Conservation (phyloP, 2,113 vertebrate genomes). For the Gallinago undulata region DNA sequence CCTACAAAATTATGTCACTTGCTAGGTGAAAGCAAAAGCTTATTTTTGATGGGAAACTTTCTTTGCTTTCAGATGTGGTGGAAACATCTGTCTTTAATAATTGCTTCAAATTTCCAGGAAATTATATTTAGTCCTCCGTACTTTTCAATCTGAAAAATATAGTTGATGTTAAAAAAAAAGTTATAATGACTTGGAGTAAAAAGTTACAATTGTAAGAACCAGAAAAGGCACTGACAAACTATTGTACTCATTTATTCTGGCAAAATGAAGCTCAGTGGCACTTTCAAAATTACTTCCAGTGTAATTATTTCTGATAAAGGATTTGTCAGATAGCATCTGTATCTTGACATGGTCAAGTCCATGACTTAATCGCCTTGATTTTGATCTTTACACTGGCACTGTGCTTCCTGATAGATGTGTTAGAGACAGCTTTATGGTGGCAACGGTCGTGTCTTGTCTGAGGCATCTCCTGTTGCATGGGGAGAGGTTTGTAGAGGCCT, state of each 20-base stretch:
- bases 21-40: not conserved
- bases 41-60: not conserved
- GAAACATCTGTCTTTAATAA: not conserved
- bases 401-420: fast-evolving
- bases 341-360: not conserved
- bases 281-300: not conserved
- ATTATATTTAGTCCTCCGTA: not conserved
- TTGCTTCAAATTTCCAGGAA: not conserved
- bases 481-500: not conserved
- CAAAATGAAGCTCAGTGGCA: not conserved
- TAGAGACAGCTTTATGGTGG: not conserved
- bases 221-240: not conserved
- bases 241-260: not conserved
- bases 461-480: fast-evolving
- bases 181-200: not conserved
- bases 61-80: not conserved
- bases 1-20: not conserved
- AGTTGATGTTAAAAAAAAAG: not conserved
- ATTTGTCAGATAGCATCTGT: not conserved
- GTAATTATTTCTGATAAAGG: not conserved
- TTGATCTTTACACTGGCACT: not conserved
- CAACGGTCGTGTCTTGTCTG: not conserved
- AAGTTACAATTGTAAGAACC: not conserved
- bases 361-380: not conserved
- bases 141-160: not conserved